Conservation (phyloP, 2,888 invertebrate genomes). For the Teinopalpus imperialis region DNA sequence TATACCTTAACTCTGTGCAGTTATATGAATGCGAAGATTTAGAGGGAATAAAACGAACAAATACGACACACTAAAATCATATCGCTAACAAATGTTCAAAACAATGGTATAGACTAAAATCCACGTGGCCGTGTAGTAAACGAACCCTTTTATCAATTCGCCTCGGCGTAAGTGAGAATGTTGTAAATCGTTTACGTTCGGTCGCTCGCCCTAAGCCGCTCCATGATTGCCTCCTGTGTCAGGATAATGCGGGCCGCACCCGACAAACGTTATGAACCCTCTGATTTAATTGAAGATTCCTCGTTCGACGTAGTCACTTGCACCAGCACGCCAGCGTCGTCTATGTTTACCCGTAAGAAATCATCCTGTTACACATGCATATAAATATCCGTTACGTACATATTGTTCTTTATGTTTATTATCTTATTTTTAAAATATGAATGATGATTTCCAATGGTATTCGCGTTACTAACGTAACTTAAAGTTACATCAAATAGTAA, state of each 20-base stretch:
- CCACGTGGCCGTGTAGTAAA: background rate
- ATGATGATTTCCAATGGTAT: too few species aligned
- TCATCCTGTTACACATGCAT: constrained; percentile 12
- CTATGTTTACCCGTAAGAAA: constrained; percentile 18
- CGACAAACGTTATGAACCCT: constrained; percentile 64
- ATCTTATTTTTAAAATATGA: too few species aligned
- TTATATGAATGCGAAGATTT: too few species aligned
- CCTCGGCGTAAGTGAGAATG: constrained; percentile 29
- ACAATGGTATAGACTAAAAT: background rate
- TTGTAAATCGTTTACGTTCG: constrained; percentile 52
- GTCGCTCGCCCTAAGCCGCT: constrained; percentile 47
- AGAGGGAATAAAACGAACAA: too few species aligned
- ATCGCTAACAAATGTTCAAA: background rate
- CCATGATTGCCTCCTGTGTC: constrained; percentile 63
- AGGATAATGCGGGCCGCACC: constrained; percentile 63
- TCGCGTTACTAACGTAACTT: too few species aligned
- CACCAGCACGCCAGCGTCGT: constrained; percentile 25
- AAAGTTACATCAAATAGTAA: too few species aligned
- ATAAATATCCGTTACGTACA: background rate
- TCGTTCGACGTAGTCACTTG: constrained; percentile 42
- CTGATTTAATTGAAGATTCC: constrained; percentile 75
- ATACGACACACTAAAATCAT: too few species aligned
- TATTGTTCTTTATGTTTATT: too few species aligned
- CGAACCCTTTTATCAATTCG: constrained; percentile 28
- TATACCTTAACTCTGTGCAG: too few species aligned